Base-by-base conservation (phyloP, 2,797 vertebrate species). In the Schizopygopsis pylzovi region DNA sequence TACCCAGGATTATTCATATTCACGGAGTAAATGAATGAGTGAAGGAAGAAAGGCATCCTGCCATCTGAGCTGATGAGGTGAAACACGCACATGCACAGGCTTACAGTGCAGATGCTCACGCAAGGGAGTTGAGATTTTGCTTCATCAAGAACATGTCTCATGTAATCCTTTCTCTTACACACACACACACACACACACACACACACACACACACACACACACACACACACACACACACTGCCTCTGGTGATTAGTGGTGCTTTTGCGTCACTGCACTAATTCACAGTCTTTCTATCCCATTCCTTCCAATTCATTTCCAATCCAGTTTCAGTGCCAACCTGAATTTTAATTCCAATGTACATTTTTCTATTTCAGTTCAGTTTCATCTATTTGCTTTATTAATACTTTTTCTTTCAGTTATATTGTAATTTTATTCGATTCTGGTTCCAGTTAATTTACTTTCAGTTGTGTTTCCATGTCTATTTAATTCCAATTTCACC, bases 1-100 rank as follows among this genome's bases (percentile, higher is more conserved):
- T 71, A 49, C 37, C 43, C 61, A n/a, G 77, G 86, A 70, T 83
- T 86, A 86, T 82, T 88, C 88, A 76, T 85, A 72, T 71, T 77
- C 22, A 56, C 89, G 91, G 92, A 93, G 93, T 93, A 93, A 94
- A 94, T 93, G 93, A 95, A 94, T 93, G 93, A 94, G 93, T 93
- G 90, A 92, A 82, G 77, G 71, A 86, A 54, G 72, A 80, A 86
- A 54, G 45, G 25, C 39, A 83, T 63, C 25, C 18, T 83, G 18
- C 41, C 54, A 83, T n/a, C 54, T 49, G 70, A 83, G 81, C 68
- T 73, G 52, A 63, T 83, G n/a, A 82, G 39, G 1, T 43, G 49
- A 9, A 33, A 33, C 33, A 71, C 77, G 37, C 79, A 4, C 49
- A 81, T 49, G 54, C 77, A 39, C 28, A 82, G 41, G 39, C 76